Percentiles rank a stretch among this genome's conserved stretches.
Evolutionary conservation across 2,888 invertebrate species (phyloP).

Genomic region (Buathra laborator): DNA sequence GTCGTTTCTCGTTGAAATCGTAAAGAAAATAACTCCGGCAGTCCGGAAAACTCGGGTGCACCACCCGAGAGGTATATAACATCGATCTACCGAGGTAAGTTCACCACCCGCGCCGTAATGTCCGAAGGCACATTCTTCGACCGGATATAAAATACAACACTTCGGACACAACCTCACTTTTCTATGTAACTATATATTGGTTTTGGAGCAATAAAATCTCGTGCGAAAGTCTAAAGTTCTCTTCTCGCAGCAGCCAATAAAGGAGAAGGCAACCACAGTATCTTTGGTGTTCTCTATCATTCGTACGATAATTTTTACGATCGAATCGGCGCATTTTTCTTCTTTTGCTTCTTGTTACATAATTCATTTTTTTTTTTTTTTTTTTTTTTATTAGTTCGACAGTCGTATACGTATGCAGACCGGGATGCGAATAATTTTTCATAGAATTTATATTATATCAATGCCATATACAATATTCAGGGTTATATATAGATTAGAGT

Average conservation of each 20-base stretch:
- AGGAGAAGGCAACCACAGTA: constrained; percentile 10
- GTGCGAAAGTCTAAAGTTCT: constrained; percentile 38
- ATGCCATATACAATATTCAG: constrained; percentile 45
- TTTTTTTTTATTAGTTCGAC: constrained; percentile 4
- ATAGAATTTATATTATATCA: constrained; percentile 17
- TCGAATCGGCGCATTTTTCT: constrained; percentile 24
- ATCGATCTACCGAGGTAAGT: constrained; percentile 36
- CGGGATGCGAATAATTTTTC: constrained; percentile 68
- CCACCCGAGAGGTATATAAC: not conserved
- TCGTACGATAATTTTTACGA: constrained; percentile 39
- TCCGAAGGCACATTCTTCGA: constrained; percentile 12
- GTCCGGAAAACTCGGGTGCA: not conserved
- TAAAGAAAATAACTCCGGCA: not conserved
- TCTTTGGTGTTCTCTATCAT: constrained; percentile 11
- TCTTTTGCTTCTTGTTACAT: constrained; percentile 25
- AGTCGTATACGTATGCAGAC: constrained; percentile 52
- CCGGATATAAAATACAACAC: constrained; percentile 31
- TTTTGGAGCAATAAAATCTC: constrained; percentile 26
- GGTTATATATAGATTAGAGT: constrained; percentile 37
- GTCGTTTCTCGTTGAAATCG: too few species aligned
- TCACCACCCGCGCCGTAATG: not conserved
- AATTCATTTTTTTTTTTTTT: constrained; percentile 25
- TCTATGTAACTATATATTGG: constrained; percentile 6
- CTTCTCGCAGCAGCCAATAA: constrained; percentile 39
- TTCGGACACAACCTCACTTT: constrained; percentile 65